Evolutionary conservation across 2,888 invertebrate species (phyloP), one percentile per base, ranked within the genome.

Genomic region (Tubulanus polymorphus): DNA sequence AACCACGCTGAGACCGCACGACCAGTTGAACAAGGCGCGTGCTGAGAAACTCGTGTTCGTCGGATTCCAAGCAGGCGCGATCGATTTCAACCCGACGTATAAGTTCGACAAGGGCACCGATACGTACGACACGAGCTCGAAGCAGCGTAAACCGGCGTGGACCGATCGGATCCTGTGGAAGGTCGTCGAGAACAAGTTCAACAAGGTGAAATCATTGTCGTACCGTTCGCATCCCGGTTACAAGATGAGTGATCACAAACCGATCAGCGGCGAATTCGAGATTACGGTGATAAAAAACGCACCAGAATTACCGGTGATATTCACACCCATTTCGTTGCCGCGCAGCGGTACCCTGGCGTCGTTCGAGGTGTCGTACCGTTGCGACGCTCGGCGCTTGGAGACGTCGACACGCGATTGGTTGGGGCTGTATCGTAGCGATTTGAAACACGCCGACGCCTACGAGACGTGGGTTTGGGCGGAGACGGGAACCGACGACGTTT

Each of bases 101-200:
- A 96, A 96, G 86, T 96, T 93, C 75, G 93, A 95, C 79, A 88
- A 90, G 0, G 93, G 93, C 8, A 92, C 91, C 2, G 91, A 93
- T 74, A 87, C 86, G 70, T 96, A 93, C 76, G 95, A 95, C 79
- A 89, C 92, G 10, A 78, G 78, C 57, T 53, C 60, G 18, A 94
- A 93, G 79, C 63, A 72, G 57, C 85, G 96, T 52, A 85, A 91
- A 64, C 95, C 95, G 2, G 92, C 93, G 0, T 96, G 94, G 93
- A 93, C 93, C 1, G 96, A 96, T 80, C 84, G 96, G 57, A 88
- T 96, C 67, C 81, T 96, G 53, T 91, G 90, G 82, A 88, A 88
- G 77, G 90, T 89, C 71, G 88, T 88, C 51, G 90, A 91, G 70
- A 89, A 90, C 62, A 89, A 90, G 68, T 84, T 89, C 32, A 87